Percentiles rank a stretch among this genome's conserved stretches.
phyloP scores from a whole-genome alignment of 53 echinoderm and acorn worm genomes.

The Patiria pectinifera region DNA sequence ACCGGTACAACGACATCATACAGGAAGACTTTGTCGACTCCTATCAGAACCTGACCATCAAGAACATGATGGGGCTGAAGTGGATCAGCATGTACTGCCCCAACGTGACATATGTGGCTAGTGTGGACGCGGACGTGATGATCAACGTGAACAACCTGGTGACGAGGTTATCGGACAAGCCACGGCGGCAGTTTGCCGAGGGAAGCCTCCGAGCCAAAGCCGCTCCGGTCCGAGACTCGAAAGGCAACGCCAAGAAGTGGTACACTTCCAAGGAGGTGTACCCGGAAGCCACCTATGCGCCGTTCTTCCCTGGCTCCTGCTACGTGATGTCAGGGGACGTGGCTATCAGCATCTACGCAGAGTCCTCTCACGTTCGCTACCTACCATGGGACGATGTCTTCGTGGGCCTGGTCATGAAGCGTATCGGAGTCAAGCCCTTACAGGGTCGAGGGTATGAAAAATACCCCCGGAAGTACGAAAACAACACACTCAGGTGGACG shows the following conservation, averaged over 20 bases:
- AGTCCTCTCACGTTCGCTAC: conserved; percentile 35
- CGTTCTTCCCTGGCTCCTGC: conserved; percentile 51
- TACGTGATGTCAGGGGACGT: conserved; percentile 54
- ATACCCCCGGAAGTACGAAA: conserved; percentile 2
- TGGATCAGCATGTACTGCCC: conserved; percentile 40
- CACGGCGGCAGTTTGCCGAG: conserved; percentile 27
- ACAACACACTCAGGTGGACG: not conserved
- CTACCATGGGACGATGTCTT: conserved; percentile 60
- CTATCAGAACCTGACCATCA: conserved; percentile 44
- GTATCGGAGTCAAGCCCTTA: conserved; percentile 35
- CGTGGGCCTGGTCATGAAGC: conserved; percentile 52
- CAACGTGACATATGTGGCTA: conserved; percentile 34
- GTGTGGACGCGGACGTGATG: conserved; percentile 49
- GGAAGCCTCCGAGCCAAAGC: conserved; percentile 22
- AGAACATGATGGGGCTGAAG: conserved; percentile 55
- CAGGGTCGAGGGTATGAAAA: conserved; percentile 10
- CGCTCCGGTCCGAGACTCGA: conserved; percentile 8
- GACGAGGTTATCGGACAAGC: not conserved
- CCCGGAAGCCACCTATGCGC: conserved; percentile 52
- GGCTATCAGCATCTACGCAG: conserved; percentile 7
- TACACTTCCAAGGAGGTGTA: conserved; percentile 43
- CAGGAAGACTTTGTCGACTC: conserved; percentile 51
- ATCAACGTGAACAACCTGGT: conserved; percentile 35
- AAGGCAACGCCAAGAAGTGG: conserved; percentile 32
- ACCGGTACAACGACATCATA: conserved; percentile 17